These are phyloP conservation scores for Potorous gilbertii DNA, from an alignment of 2,797 vertebrate species.

Conservation along the genomic window DNA sequence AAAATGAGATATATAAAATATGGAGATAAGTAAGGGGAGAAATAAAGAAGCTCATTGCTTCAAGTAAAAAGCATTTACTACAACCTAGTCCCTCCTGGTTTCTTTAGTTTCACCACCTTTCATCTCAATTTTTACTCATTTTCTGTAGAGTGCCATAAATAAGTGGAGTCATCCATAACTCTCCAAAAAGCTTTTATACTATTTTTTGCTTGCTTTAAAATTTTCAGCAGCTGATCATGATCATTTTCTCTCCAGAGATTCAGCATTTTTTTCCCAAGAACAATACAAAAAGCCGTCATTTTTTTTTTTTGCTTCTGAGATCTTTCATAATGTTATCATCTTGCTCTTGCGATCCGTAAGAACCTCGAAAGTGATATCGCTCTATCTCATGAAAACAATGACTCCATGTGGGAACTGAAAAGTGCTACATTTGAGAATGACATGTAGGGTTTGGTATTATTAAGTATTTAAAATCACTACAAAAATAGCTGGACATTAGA, in stretches of 20 bases:
- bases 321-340: conserved; percentile 43
- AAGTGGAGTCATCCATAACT: conserved; percentile 27
- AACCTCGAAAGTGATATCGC: conserved; percentile 1
- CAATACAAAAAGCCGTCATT: conserved; percentile 33
- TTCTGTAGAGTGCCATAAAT: conserved; percentile 26
- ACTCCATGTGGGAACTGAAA: background rate
- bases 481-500: conserved; percentile 22
- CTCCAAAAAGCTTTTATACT: conserved; percentile 28
- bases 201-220: conserved; percentile 53
- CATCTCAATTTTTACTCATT: conserved; percentile 50
- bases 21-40: background rate
- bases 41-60: conserved; percentile 33
- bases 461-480: conserved; percentile 18
- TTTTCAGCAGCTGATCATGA: conserved; percentile 57
- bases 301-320: conserved; percentile 20
- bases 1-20: conserved; percentile 51
- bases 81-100: conserved; percentile 3
- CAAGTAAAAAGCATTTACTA: conserved; percentile 52
- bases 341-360: conserved; percentile 40
- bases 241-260: conserved; percentile 22
- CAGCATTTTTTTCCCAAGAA: background rate
- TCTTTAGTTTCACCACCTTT: conserved; percentile 16
- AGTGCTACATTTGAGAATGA: conserved; percentile 14
- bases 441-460: background rate
- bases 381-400: background rate